Evolutionary conservation across 2,888 invertebrate species (phyloP).

Genomic region (Thalpophila matura): DNA sequence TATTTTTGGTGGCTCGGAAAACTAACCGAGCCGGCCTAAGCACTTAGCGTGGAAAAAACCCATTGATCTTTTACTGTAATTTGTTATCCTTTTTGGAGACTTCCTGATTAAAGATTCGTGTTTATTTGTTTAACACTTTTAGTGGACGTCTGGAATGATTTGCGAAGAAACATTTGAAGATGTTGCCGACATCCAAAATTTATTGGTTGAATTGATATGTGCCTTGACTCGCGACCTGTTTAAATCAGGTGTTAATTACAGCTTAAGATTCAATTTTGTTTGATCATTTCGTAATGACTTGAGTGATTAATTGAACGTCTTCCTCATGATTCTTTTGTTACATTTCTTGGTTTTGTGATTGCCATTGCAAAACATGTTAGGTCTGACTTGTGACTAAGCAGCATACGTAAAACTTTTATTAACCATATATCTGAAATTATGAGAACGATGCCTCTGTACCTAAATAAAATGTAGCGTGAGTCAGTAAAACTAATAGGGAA

Average conservation of each 20-base stretch:
- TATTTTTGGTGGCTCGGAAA: constrained; percentile 66
- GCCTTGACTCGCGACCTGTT: constrained; percentile 10
- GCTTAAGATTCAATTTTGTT: not conserved
- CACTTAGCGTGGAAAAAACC: constrained; percentile 55
- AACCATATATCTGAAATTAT: constrained; percentile 3
- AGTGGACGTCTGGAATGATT: too few species aligned
- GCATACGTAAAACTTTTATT: constrained; percentile 3
- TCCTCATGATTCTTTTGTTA: not conserved
- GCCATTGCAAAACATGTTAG: not conserved
- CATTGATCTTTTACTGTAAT: constrained; percentile 62
- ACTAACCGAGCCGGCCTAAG: constrained; percentile 42
- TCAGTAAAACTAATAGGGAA: constrained; percentile 54
- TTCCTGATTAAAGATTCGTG: constrained; percentile 45
- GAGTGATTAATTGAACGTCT: constrained; percentile 20
- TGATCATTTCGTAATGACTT: constrained; percentile 4
- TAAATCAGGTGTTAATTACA: constrained; percentile 28
- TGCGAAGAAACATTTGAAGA: constrained; percentile 6
- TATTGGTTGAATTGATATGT: not conserved
- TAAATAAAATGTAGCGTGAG: constrained; percentile 39
- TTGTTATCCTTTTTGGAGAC: constrained; percentile 55
- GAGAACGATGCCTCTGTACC: constrained; percentile 42
- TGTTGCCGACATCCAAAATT: constrained; percentile 10
- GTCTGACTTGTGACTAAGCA: constrained; percentile 17
- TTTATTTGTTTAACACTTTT: constrained; percentile 36
- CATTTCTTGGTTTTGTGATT: not conserved